Percentiles rank a stretch among this genome's conserved stretches.
Evolutionary conservation across 2,888 invertebrate genomes (phyloP).

Genomic region (Prosopocoilus inquinatus): DNA sequence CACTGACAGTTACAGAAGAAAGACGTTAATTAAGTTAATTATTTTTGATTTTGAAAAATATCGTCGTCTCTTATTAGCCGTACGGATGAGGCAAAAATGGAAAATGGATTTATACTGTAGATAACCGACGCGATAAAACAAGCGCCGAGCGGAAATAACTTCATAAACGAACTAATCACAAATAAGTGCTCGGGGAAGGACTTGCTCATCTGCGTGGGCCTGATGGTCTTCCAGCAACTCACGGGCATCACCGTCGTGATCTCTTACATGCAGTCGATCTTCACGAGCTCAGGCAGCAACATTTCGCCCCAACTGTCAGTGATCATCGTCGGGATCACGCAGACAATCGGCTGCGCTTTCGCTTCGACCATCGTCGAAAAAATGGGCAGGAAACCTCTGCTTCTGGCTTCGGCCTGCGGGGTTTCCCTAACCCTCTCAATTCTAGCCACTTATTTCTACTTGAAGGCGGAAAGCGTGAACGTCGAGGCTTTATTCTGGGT

Average conservation of each 20-base stretch:
- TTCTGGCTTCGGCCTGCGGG: constrained; percentile 66
- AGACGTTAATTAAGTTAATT: too few species aligned
- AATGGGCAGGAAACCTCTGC: constrained; percentile 68
- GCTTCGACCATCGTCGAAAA: constrained; percentile 75
- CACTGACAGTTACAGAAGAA: too few species aligned
- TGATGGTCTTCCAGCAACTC: constrained; percentile 42
- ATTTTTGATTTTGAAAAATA: too few species aligned
- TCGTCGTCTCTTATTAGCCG: too few species aligned
- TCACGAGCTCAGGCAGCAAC: constrained; percentile 49
- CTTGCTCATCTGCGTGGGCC: constrained; percentile 44
- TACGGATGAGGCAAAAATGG: too few species aligned
- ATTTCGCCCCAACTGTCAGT: constrained; percentile 62
- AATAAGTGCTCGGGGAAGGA: constrained; percentile 44
- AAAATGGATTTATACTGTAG: too few species aligned
- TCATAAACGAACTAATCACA: constrained; percentile 37
- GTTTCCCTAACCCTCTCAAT: constrained; percentile 64
- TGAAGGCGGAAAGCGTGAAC: constrained; percentile 57
- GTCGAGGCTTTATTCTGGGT: constrained; percentile 63
- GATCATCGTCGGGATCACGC: constrained; percentile 74
- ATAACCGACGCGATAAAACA: constrained; percentile 46
- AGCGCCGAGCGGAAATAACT: constrained; percentile 31
- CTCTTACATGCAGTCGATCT: constrained; percentile 72
- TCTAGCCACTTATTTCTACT: constrained; percentile 72
- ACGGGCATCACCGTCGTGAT: constrained; percentile 73
- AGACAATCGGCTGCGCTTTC: constrained; percentile 66